phyloP scores from a whole-genome alignment of 2,888 invertebrate species.

The Heliconius ismenius region DNA sequence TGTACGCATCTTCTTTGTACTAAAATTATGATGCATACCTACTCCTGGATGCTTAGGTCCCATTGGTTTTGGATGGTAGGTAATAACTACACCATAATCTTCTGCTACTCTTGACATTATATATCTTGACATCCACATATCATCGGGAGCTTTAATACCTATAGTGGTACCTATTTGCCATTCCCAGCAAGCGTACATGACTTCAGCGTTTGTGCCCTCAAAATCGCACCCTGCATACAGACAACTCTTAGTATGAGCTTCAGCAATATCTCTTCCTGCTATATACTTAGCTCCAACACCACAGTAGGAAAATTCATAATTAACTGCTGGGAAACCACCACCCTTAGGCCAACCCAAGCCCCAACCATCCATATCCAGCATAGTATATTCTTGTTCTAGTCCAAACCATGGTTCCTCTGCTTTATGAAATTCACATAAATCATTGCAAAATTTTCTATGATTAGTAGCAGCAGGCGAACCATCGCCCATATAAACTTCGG shows the following conservation, averaged over 20 bases:
- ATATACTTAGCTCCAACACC: constrained; percentile 97
- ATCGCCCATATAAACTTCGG: constrained; percentile 89
- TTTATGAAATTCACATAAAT: constrained; percentile 85
- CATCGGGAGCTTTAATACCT: constrained; percentile 91
- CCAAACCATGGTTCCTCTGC: constrained; percentile 93
- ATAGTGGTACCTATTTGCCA: constrained; percentile 94
- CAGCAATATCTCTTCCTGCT: constrained; percentile 95
- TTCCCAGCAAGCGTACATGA: constrained; percentile 96
- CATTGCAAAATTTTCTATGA: constrained; percentile 85
- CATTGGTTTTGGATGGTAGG: constrained; percentile 87
- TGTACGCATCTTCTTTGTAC: constrained; percentile 91
- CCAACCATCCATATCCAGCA: constrained; percentile 92
- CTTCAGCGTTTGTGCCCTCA: constrained; percentile 97
- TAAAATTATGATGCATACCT: constrained; percentile 95
- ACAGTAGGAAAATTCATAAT: constrained; percentile 94
- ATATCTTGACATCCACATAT: constrained; percentile 93
- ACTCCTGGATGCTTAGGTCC: constrained; percentile 93
- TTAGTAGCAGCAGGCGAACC: constrained; percentile 88
- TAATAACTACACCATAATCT: constrained; percentile 89
- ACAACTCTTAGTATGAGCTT: constrained; percentile 91
- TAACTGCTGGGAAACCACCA: constrained; percentile 92
- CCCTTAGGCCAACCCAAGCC: constrained; percentile 96
- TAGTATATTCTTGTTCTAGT: constrained; percentile 95
- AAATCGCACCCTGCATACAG: constrained; percentile 96
- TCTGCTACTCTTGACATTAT: constrained; percentile 91